Conservation (phyloP, 2,888 invertebrate genomes). For the Peribatodes rhomboidaria region DNA sequence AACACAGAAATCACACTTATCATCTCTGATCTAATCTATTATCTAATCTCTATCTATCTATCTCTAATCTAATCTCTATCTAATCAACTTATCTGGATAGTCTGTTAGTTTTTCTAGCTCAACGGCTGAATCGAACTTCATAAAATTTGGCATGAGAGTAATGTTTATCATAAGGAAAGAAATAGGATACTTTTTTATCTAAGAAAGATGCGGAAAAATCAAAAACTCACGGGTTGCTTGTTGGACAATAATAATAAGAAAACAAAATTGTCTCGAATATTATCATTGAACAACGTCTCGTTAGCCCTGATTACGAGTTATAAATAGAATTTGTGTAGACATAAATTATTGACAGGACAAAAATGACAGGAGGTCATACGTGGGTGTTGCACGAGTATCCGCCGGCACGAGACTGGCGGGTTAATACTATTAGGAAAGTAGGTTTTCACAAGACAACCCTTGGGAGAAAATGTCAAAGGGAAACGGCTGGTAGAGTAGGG, state of each 20-base stretch:
- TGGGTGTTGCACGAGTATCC: slow-evolving; percentile 33
- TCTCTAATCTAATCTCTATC: too few species aligned
- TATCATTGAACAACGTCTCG: slow-evolving; percentile 40
- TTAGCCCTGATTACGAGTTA: slow-evolving; percentile 45
- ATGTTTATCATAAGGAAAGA: too few species aligned
- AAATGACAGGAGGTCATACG: slow-evolving; percentile 30
- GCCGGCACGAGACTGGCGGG: background rate
- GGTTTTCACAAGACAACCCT: background rate
- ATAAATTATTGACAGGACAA: slow-evolving; percentile 3
- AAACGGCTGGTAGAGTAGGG: too few species aligned
- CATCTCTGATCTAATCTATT: too few species aligned
- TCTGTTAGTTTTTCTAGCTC: too few species aligned
- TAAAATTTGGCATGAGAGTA: too few species aligned
- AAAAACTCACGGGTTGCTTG: background rate
- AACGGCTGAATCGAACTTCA: too few species aligned
- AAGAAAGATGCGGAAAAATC: background rate
- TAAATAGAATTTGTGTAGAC: slow-evolving; percentile 30
- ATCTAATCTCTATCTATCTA: too few species aligned
- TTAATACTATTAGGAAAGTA: background rate
- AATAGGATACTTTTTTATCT: too few species aligned
- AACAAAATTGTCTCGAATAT: slow-evolving; percentile 40
- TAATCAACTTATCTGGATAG: too few species aligned
- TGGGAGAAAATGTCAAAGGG: too few species aligned
- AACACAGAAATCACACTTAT: too few species aligned
- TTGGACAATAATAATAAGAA: background rate